Evolutionary conservation across 2,797 vertebrate species (phyloP).

Genomic region (Lepilemur septentrionalis): DNA sequence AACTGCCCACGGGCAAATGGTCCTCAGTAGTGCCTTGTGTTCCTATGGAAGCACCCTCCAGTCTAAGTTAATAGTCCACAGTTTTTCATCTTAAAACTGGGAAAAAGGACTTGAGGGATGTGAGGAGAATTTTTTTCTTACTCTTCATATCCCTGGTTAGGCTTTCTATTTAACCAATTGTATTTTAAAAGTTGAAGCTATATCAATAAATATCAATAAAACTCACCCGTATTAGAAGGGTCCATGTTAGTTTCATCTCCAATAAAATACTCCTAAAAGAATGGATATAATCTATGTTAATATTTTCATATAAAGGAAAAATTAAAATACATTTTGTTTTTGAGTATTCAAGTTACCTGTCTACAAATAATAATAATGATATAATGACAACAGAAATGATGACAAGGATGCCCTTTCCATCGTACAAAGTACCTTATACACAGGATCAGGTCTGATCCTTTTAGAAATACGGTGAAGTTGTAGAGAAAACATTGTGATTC

Average conservation of each 20-base stretch:
- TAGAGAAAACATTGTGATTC: neutral
- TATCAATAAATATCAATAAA: neutral
- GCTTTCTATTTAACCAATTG: neutral
- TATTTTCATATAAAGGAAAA: neutral
- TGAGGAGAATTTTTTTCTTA: neutral
- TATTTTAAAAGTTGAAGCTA: neutral
- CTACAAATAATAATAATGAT: neutral
- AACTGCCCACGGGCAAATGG: accelerated
- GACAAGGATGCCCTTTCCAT: neutral
- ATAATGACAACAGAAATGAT: neutral
- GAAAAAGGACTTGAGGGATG: neutral
- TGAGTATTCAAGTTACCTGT: neutral
- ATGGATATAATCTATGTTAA: neutral
- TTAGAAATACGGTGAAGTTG: neutral
- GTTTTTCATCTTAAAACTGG: neutral
- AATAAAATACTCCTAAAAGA: neutral
- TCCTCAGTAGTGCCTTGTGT: accelerated
- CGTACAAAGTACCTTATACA: neutral
- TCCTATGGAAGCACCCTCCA: neutral
- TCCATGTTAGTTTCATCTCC: neutral
- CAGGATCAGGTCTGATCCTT: neutral
- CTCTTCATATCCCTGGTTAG: neutral
- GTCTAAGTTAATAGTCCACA: neutral
- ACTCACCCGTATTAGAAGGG: neutral
- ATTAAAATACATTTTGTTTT: neutral